Conservation (phyloP, 2,888 invertebrate species). For the Protophormia terraenovae region DNA sequence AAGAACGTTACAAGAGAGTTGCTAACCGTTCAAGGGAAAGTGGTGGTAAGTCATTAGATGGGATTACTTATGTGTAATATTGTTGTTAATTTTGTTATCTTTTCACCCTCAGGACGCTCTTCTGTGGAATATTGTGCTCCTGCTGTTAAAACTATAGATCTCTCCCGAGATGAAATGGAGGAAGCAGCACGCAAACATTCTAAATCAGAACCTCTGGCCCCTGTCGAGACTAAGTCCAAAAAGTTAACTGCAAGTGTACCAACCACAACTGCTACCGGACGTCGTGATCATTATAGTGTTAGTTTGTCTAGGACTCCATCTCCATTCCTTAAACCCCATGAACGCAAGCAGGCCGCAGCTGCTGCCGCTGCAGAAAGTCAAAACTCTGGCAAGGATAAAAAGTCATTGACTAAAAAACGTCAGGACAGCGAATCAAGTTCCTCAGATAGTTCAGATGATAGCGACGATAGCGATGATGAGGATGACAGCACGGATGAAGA, state of each 20-base stretch:
- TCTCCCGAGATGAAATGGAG: conserved; percentile 74
- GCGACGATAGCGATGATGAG: conserved; percentile 78
- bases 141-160: conserved; percentile 75
- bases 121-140: conserved; percentile 76
- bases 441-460: conserved; percentile 82
- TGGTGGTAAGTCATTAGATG: conserved; percentile 40
- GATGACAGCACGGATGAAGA: conserved; percentile 70
- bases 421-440: conserved; percentile 81
- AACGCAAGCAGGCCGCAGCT: conserved; percentile 72
- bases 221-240: conserved; percentile 49
- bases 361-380: conserved; percentile 31
- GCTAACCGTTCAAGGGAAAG: conserved; percentile 63
- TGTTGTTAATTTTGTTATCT: background rate
- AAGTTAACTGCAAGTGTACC: conserved; percentile 59
- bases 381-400: conserved; percentile 51
- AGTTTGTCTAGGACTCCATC: conserved; percentile 93
- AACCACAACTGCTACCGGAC: conserved; percentile 55
- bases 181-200: conserved; percentile 49
- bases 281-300: conserved; percentile 84
- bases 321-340: conserved; percentile 87
- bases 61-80: background rate
- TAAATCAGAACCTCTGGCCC: conserved; percentile 51
- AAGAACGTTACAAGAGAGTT: conserved; percentile 65
- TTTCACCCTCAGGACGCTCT: conserved; percentile 70
- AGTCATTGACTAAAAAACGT: conserved; percentile 70